These are phyloP conservation scores for Cygnus olor DNA, from an alignment of 2,797 vertebrate species.

Conservation along the genomic window DNA sequence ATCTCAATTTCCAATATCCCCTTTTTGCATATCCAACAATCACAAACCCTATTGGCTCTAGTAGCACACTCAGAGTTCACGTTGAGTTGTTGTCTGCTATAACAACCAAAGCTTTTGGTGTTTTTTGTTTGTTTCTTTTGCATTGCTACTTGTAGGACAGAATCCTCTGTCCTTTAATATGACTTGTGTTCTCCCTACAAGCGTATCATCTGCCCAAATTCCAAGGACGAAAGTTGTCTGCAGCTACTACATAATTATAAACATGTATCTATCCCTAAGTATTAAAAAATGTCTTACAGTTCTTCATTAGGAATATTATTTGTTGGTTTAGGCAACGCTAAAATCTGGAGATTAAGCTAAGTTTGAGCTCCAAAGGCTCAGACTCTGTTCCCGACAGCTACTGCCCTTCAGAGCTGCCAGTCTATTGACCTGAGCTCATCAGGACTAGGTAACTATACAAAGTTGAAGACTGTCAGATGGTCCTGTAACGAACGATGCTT, in stretches of 20 bases:
- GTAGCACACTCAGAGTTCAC: neutral
- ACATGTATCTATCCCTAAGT: neutral
- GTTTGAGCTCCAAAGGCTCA: neutral
- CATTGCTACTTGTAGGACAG: neutral
- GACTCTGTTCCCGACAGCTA: neutral
- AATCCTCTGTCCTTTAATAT: neutral
- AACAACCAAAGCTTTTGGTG: neutral
- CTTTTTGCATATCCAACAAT: neutral
- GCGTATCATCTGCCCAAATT: neutral
- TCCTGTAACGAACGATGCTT: conserved; percentile 11
- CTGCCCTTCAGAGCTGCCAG: neutral
- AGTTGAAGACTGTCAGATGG: neutral
- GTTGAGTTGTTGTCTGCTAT: neutral
- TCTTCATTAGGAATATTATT: neutral
- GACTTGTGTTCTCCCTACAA: neutral
- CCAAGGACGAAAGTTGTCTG: neutral
- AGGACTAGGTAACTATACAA: neutral
- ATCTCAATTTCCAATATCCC: neutral
- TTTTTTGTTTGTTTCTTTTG: no score
- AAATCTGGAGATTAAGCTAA: neutral
- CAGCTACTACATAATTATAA: neutral
- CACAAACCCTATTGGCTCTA: neutral
- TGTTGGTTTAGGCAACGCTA: neutral
- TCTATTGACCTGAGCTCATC: neutral
- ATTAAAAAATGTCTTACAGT: neutral